Percentiles rank a stretch among this genome's conserved stretches.
Evolutionary conservation across 92 coral and sea anemone species (phyloP).

Genomic region (Hydrozoanthus gracilis): DNA sequence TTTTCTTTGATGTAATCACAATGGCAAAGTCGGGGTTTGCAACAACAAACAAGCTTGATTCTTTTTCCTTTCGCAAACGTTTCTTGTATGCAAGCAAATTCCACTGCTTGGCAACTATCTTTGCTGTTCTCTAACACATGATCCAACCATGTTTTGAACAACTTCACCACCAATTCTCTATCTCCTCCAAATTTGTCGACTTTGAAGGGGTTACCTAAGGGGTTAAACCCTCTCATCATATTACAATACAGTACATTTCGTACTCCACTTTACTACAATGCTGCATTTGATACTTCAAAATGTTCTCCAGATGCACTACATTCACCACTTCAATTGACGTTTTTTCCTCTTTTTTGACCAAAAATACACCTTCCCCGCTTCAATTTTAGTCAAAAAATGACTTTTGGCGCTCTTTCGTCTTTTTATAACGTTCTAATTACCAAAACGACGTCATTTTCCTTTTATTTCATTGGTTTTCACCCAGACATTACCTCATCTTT

Average conservation of each 20-base stretch:
- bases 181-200: neutral
- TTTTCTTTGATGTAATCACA: neutral
- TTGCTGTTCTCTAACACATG: neutral
- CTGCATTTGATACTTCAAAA: neutral
- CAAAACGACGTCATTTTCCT: too few species aligned
- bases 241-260: neutral
- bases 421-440: too few species aligned
- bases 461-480: too few species aligned
- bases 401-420: too few species aligned
- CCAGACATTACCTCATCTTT: too few species aligned
- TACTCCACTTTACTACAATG: neutral
- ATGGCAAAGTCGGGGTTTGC: neutral
- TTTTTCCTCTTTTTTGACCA: neutral
- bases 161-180: neutral
- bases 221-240: neutral
- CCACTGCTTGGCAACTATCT: neutral
- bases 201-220: too few species aligned
- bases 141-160: neutral
- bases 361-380: too few species aligned
- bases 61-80: neutral
- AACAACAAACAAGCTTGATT: neutral
- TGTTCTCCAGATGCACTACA: neutral
- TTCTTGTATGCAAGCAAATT: neutral
- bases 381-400: too few species aligned
- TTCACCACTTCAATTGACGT: neutral